Percentiles rank a stretch among this genome's conserved stretches.
Conservation (phyloP, 2,888 invertebrate genomes). For the Leptinotarsa juncta region DNA sequence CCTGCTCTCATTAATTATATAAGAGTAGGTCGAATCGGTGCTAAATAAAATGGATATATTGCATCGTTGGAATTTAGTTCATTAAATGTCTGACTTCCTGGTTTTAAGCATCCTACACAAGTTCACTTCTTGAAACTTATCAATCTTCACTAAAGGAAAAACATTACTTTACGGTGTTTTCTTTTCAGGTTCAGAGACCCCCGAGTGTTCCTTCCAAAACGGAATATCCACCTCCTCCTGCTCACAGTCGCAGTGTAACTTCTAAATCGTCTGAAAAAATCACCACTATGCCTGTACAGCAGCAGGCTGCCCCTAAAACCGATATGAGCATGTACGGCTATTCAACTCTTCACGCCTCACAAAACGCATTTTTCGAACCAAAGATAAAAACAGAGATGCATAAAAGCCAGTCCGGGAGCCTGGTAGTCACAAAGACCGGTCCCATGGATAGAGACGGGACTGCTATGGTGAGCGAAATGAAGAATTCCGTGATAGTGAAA, state of each 20-base stretch:
- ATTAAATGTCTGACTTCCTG: not conserved
- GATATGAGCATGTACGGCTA: slow-evolving; percentile 80
- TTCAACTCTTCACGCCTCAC: slow-evolving; percentile 66
- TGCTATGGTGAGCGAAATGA: slow-evolving; percentile 77
- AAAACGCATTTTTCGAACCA: slow-evolving; percentile 67
- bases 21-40: slow-evolving; percentile 47
- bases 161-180: not conserved
- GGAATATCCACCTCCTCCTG: slow-evolving; percentile 67
- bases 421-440: slow-evolving; percentile 61
- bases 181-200: slow-evolving; percentile 57
- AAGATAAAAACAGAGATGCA: slow-evolving; percentile 71
- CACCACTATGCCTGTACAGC: slow-evolving; percentile 47
- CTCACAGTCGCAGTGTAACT: slow-evolving; percentile 63
- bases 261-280: slow-evolving; percentile 58
- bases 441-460: slow-evolving; percentile 62
- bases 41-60: slow-evolving; percentile 40
- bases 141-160: not conserved
- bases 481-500: slow-evolving; percentile 83
- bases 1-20: slow-evolving; percentile 40
- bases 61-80: slow-evolving; percentile 44
- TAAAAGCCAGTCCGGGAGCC: slow-evolving; percentile 56
- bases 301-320: slow-evolving; percentile 65
- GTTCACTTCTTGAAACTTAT: not conserved
- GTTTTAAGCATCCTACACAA: slow-evolving; percentile 3
- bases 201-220: slow-evolving; percentile 63